These are phyloP conservation scores for Amiota communis DNA, from an alignment of 2,888 invertebrate species.

Conservation along the genomic window DNA sequence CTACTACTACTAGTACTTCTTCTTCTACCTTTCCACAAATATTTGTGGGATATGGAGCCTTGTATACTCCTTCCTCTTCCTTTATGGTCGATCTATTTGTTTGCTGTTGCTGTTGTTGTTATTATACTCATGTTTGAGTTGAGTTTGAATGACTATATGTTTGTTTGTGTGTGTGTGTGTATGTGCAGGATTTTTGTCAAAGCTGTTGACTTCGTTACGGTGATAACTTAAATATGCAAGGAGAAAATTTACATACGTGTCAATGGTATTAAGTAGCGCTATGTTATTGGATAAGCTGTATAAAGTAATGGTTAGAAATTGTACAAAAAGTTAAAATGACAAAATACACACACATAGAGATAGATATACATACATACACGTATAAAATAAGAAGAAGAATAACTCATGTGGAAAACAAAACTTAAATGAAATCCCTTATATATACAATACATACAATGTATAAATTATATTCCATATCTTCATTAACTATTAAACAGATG, in stretches of 20 bases:
- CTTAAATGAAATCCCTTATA: not conserved
- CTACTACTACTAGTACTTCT: too few relatives aligned
- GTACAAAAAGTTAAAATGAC: not conserved
- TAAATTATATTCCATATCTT: too few relatives aligned
- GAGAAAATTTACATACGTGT: slow-evolving; percentile 61
- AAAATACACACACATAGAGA: not conserved
- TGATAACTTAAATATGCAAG: slow-evolving; percentile 65
- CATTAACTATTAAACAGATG: too few relatives aligned
- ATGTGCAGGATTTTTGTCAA: slow-evolving; percentile 52
- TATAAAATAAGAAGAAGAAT: too few relatives aligned
- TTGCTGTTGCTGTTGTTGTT: not conserved
- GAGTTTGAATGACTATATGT: not conserved
- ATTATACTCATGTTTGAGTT: slow-evolving; percentile 7
- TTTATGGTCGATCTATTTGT: not conserved
- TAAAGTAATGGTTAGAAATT: slow-evolving; percentile 24
- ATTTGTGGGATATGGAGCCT: too few relatives aligned
- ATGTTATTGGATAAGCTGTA: slow-evolving; percentile 56
- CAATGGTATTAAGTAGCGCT: slow-evolving; percentile 63
- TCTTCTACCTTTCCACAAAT: too few relatives aligned
- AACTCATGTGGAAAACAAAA: not conserved
- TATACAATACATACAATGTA: not conserved
- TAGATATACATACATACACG: too few relatives aligned
- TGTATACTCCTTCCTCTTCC: not conserved
- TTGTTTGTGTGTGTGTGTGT: not conserved
- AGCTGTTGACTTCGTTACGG: slow-evolving; percentile 65